Base-by-base conservation (phyloP, 1,140 invertebrate species). In the Patella vulgata region DNA sequence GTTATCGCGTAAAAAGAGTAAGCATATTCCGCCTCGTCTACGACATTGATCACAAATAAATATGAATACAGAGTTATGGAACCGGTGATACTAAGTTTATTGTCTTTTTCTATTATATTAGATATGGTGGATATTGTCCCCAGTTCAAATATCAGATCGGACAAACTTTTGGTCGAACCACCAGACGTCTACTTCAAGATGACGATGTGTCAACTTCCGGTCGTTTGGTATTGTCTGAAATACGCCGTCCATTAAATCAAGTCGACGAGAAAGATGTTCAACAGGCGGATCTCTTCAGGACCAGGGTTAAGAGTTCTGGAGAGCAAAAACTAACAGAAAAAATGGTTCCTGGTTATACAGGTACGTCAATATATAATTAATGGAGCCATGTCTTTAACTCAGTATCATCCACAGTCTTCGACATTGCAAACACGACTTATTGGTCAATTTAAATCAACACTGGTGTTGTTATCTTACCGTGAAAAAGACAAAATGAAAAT, bases 331-430 rank as follows among this genome's bases (percentile, higher is more conserved):
- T 79, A 6, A 62, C 71, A 40, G 70, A 79, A 48, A 68, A 66
- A n/a, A 75, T 79, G 75, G 65, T 79, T 8, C 77, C 77, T 1
- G 77, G 77, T 31, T 79, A 79, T 50, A 75, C 77, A 60, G 77
- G 77, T 79, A 59, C 43, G 25, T 1, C 8, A 2, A 8, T 58
- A 8, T 17, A 19, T 17, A 44, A 43, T 11, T 19, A 43, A 44
- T 44, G 42, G 14, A 44, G 14, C 12, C 11, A 43, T 12, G 23
- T 5, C 0, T 6, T 6, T 23, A 44, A 6, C 8, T 9, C n/a
- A n/a, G n/a, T n/a, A n/a, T n/a, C n/a, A n/a, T n/a, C n/a, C n/a
- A n/a, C n/a, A n/a, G n/a, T n/a, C n/a, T n/a, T n/a, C n/a, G n/a
- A n/a, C n/a, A n/a, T n/a, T n/a, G n/a, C n/a, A n/a, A n/a, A n/a